Percentiles rank a stretch among this genome's conserved stretches.
These are phyloP conservation scores for Pagrus major DNA, from an alignment of 2,113 vertebrate species.

Conservation along the genomic window DNA sequence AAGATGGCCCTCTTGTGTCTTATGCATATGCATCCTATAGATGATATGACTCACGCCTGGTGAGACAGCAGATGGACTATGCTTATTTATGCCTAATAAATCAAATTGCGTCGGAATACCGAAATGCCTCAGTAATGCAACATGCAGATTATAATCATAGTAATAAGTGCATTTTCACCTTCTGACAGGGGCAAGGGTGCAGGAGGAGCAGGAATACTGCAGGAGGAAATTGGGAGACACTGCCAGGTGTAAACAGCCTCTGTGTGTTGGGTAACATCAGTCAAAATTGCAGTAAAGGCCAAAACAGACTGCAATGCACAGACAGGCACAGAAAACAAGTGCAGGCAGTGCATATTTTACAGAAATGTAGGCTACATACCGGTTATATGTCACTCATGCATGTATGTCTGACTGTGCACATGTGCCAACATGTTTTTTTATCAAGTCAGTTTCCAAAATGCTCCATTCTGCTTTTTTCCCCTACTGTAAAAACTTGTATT, in stretches of 20 bases:
- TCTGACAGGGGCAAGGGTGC: neutral
- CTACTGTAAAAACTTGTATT: neutral
- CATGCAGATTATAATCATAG: neutral
- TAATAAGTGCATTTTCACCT: neutral
- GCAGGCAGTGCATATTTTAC: neutral
- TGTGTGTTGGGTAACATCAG: constrained; percentile 1
- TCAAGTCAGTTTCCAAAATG: neutral
- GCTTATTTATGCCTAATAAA: neutral
- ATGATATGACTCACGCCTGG: neutral
- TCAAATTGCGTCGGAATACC: neutral
- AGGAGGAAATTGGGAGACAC: neutral
- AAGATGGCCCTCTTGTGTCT: neutral
- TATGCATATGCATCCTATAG: neutral
- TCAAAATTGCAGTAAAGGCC: constrained; percentile 10
- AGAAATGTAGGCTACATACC: neutral
- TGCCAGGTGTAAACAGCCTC: too few relatives aligned
- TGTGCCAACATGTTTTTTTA: neutral
- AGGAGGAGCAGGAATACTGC: constrained; percentile 3
- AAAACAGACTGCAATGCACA: constrained; percentile 7
- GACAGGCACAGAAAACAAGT: neutral
- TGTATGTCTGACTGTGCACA: neutral
- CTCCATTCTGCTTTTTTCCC: neutral
- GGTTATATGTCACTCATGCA: neutral
- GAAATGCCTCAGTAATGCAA: constrained; percentile 1
- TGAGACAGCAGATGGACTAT: neutral